Conservation (phyloP, 2,113 vertebrate species). For the Vulpes ferrilata region DNA sequence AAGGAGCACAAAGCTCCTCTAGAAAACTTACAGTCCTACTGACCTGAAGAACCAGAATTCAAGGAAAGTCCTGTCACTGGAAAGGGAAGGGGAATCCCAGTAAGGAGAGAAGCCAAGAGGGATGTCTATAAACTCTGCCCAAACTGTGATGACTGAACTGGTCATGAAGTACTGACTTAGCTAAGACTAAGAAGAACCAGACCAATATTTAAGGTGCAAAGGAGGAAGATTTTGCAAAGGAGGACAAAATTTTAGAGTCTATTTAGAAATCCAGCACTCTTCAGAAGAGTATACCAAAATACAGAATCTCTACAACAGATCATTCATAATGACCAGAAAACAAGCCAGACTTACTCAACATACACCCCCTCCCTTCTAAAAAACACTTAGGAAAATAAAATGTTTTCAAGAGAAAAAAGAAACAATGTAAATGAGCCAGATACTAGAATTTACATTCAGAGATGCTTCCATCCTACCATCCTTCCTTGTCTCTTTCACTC, state of each 20-base stretch:
- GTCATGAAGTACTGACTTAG: neutral
- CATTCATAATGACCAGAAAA: neutral
- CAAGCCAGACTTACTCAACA: neutral
- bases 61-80: neutral
- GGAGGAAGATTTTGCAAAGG: neutral
- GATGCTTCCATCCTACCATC: neutral
- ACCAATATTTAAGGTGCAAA: neutral
- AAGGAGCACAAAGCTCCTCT: neutral
- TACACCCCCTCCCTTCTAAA: neutral
- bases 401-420: neutral
- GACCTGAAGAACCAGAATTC: neutral
- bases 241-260: neutral
- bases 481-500: neutral
- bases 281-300: neutral
- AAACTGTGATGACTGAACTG: neutral
- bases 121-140: neutral
- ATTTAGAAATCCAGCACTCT: neutral
- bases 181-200: neutral
- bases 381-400: neutral
- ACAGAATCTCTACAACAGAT: neutral
- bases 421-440: neutral
- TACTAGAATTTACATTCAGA: neutral
- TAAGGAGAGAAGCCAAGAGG: neutral
- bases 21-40: neutral
- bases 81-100: neutral